Conservation (phyloP, 2,113 vertebrate species). For the Halichoeres trimaculatus region DNA sequence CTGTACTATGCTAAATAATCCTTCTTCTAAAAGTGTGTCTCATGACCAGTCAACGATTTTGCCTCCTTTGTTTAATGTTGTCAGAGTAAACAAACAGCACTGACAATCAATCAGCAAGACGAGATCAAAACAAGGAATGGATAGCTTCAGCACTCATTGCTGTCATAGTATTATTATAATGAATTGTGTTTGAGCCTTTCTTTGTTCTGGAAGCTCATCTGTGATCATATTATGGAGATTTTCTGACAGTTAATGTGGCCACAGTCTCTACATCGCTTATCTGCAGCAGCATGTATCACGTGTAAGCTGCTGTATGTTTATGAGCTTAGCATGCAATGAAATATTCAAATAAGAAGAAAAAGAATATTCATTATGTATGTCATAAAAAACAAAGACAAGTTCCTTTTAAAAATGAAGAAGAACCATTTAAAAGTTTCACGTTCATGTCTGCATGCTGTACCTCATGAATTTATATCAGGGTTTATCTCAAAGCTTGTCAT, state of each 20-base stretch:
- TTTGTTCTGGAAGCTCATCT: slow-evolving; percentile 27
- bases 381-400: slow-evolving; percentile 33
- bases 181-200: slow-evolving; percentile 27
- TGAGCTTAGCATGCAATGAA: slow-evolving; percentile 14
- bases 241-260: background rate
- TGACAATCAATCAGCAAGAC: slow-evolving; percentile 21
- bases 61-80: slow-evolving; percentile 14
- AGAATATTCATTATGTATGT: background rate
- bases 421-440: background rate
- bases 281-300: slow-evolving; percentile 12
- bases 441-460: slow-evolving; percentile 2
- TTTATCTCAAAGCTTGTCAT: slow-evolving; percentile 26
- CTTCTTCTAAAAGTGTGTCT: background rate
- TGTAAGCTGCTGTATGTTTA: background rate
- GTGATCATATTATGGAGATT: slow-evolving; percentile 27
- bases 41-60: slow-evolving; percentile 4
- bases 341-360: slow-evolving; percentile 19
- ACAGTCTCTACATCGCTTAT: slow-evolving; percentile 9
- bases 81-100: slow-evolving; percentile 39
- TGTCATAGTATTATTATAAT: background rate
- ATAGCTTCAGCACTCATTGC: background rate
- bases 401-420: background rate
- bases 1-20: background rate
- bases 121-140: slow-evolving; percentile 10
- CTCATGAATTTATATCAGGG: slow-evolving; percentile 35